Evolutionary conservation across 2,888 invertebrate genomes (phyloP), one percentile per base, ranked within the genome.

Genomic region (Hydriomena furcata): DNA sequence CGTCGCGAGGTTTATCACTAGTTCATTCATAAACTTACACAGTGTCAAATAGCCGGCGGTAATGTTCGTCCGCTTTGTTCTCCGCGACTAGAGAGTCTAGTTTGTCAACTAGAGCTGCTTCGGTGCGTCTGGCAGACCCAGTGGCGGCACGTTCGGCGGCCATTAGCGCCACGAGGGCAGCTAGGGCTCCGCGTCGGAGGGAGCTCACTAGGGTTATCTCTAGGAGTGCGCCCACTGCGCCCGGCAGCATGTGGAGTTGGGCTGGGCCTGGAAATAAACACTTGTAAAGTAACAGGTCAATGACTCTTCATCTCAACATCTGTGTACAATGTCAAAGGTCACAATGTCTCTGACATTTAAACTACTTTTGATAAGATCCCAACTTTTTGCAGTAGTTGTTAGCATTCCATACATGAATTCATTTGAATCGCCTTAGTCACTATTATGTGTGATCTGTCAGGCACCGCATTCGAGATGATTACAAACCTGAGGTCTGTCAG

Each of bases 161-260:
- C 96, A 99, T 98, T 93, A 99, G 95, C 65, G 98, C 97, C 68
- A 97, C 98, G 66, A 98, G 95, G 32, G 98, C 97, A 5, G 97
- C 96, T 7, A 98, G 84, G 0, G 98, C 98, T 0, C 97, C 97
- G 63, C 97, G 95, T 0, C 98, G 92, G 5, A 99, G 93, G 70
- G 97, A 96, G 0, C 96, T 96, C 3, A 98, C 97, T 23, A 98
- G 89, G 0, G 98, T 98, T 2, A 98, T 97, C 84, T 98, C 97
- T 30, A 99, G 91, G 65, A 98, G 95, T 0, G 97, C 98, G 0
- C 98, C 98, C 5, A 98, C 97, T 92, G 98, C 96, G 0, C 95
- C 95, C 0, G 98, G 97, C 58, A 98, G 96, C 65, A 98, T 95
- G 75, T 96, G 94, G 1, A 97, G 90, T 76, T 98, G 98, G 30